Evolutionary conservation across 2,113 vertebrate species (phyloP), one percentile per base, ranked within the genome.

Genomic region (Otus sunia): DNA sequence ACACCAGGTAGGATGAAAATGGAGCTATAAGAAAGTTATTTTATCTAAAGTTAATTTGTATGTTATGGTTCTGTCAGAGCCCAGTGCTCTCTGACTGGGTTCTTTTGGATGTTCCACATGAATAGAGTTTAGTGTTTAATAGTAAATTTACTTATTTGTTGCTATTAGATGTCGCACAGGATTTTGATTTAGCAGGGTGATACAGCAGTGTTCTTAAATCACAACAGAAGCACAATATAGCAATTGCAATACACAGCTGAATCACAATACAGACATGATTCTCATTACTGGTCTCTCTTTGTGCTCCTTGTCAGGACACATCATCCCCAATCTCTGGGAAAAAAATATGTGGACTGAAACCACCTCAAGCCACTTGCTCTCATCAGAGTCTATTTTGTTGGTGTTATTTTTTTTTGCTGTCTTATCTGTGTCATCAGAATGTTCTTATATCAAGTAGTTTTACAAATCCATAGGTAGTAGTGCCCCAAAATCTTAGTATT

Each of bases 1-100:
- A 96, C 98, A 82, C 99, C 99, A 98, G 98, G 99, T 99, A 93
- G 95, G 98, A 56, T 39, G 55, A 72, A 25, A 36, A 27, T 36
- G 36, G 5, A 89, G 41, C 37, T 84, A 7, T 21, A 52, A 83
- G 37, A 52, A 74, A 82, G 63, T 66, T 90, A 60, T 10, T 88
- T 30, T 64, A 43, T 36, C 50, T 67, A 7, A 91, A 49, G 14
- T 15, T 67, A 4, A 27, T 20, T 19, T 39, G 9, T 60, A 3
- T 30, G 4, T 22, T 87, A 10, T 2, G 4, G 23, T 47, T 83
- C 41, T 77, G 47, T 29, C 52, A 19, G 68, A n/a, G 18, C 60
- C 67, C 39, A 34, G 0, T 43, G 71, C 34, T 76, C 26, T 67
- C 52, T 88, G 50, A 17, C 21, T 1, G 0, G 14, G 6, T 39